Conservation (phyloP, 2,888 invertebrate species). For the Hemistola chrysoprasaria region DNA sequence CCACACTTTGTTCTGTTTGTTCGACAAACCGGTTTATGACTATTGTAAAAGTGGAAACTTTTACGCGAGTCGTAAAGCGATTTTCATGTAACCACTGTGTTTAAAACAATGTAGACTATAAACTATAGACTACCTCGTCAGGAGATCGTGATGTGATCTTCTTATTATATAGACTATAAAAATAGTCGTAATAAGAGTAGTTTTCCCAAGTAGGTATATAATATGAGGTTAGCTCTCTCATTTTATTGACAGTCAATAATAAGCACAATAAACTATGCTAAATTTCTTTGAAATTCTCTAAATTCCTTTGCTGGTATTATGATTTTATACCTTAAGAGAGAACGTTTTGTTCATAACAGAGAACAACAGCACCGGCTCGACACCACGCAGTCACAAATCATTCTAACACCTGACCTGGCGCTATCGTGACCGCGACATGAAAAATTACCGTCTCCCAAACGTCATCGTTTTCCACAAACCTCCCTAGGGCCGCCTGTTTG, state of each 20-base stretch:
- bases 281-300: no score
- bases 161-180: slow-evolving; percentile 1
- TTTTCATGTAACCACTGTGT: slow-evolving; percentile 29
- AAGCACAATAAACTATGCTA: no score
- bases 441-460: slow-evolving; percentile 71
- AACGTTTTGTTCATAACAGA: slow-evolving; percentile 29
- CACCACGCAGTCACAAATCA: slow-evolving; percentile 63
- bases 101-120: slow-evolving; percentile 18
- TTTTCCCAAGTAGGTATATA: no score
- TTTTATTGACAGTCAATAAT: no score
- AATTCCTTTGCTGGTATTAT: no score
- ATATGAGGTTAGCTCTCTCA: no score
- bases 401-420: slow-evolving; percentile 72
- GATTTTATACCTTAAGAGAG: slow-evolving; percentile 27
- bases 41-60: slow-evolving; percentile 52
- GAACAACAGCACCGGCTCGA: slow-evolving; percentile 31
- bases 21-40: slow-evolving; percentile 60
- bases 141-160: no score
- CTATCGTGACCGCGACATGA: slow-evolving; percentile 73
- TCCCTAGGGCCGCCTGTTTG: slow-evolving; percentile 40
- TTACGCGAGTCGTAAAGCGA: slow-evolving; percentile 43
- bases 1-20: slow-evolving; percentile 57
- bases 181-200: not conserved
- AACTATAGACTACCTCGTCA: not conserved
- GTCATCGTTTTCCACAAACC: slow-evolving; percentile 55